A percentile compares a stretch with the other conserved stretches of the same genome.
Evolutionary conservation across 92 coral and sea anemone species (phyloP).

Genomic region (Palythoa grandiflora): DNA sequence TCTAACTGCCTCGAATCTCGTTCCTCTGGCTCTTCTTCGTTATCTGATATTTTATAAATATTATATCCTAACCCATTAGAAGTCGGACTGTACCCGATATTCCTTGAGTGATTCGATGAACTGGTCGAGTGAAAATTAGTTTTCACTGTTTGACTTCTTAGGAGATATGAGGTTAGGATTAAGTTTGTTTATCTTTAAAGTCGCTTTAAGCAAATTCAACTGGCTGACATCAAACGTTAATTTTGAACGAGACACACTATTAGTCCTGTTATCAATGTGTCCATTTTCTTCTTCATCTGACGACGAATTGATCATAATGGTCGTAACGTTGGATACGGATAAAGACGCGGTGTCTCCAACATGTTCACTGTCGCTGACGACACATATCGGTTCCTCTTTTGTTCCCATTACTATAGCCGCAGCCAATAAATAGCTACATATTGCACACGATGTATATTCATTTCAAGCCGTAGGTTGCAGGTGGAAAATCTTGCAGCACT

Average conservation of each 20-base stretch:
- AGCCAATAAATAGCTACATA: background rate
- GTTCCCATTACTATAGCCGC: background rate
- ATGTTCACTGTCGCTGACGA: background rate
- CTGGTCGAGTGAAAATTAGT: background rate
- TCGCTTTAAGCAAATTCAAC: background rate
- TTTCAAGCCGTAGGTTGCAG: background rate
- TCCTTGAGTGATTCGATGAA: background rate
- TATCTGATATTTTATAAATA: background rate
- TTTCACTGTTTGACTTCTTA: background rate
- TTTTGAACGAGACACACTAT: background rate
- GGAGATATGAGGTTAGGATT: background rate
- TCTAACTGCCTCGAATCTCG: background rate
- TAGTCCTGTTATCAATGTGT: background rate
- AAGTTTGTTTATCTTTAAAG: background rate
- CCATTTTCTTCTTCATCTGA: background rate
- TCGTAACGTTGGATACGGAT: background rate
- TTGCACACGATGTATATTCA: background rate
- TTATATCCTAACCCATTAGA: background rate
- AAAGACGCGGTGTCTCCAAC: too few species aligned
- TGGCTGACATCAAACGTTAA: background rate
- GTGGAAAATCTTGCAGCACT: background rate
- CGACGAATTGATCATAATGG: background rate
- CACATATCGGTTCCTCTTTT: background rate
- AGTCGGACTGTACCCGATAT: background rate
- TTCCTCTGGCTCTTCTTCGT: background rate